These are phyloP conservation scores for Diplosoma virens DNA, from an alignment of 23 tunicate species.

Conservation along the genomic window DNA sequence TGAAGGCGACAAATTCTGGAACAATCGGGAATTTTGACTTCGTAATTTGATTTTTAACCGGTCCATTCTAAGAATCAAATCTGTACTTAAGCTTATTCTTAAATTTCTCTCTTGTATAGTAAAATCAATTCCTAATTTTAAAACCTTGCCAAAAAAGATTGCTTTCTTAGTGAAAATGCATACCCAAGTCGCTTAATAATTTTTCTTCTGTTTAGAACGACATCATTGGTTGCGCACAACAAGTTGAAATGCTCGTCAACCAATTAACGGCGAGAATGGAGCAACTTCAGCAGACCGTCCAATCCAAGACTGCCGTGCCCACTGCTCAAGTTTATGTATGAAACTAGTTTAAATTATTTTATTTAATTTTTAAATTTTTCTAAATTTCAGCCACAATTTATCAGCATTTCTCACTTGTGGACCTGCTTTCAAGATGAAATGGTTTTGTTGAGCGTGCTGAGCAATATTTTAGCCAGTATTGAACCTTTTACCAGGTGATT, in stretches of 20 bases:
- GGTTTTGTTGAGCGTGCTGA: slow-evolving; percentile 92
- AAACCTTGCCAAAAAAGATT: too few relatives aligned
- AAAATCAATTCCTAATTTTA: too few relatives aligned
- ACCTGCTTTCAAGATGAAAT: slow-evolving; percentile 99
- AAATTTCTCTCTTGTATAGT: too few relatives aligned
- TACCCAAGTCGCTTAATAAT: too few relatives aligned
- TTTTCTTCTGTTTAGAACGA: too few relatives aligned
- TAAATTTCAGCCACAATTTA: slow-evolving; percentile 75
- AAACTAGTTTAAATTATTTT: background rate
- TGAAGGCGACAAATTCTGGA: too few relatives aligned
- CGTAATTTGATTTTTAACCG: too few relatives aligned
- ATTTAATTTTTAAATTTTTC: background rate
- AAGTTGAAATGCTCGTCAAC: slow-evolving; percentile 89
- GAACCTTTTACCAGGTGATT: slow-evolving; percentile 81
- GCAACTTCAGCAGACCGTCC: slow-evolving; percentile 90
- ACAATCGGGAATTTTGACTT: too few relatives aligned
- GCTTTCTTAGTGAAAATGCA: too few relatives aligned
- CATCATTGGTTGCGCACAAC: slow-evolving; percentile 91
- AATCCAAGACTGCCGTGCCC: slow-evolving; percentile 97
- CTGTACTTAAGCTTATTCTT: too few relatives aligned
- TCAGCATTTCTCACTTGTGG: slow-evolving; percentile 93
- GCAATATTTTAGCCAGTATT: slow-evolving; percentile 85
- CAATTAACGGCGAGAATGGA: slow-evolving; percentile 85
- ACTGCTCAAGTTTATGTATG: slow-evolving; percentile 96
- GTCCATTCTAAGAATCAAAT: too few relatives aligned